Evolutionary conservation across 2,888 invertebrate genomes (phyloP), one percentile per base, ranked within the genome.

Genomic region (Drosophila percnosoma): DNA sequence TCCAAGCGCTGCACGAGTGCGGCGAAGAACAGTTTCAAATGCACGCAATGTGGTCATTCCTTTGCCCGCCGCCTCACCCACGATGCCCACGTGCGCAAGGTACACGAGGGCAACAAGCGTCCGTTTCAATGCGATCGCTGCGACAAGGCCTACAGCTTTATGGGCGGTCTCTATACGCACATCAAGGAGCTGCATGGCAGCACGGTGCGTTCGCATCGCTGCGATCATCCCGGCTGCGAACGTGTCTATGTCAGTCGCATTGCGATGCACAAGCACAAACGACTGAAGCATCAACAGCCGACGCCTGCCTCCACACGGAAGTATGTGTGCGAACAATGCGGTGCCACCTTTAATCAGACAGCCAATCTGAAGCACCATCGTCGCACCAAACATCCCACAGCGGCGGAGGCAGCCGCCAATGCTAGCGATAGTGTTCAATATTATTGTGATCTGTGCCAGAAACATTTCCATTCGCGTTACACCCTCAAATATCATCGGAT

Each of bases 311-410:
- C 67, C 3, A 67, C 76, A 0, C 81, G 80, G 11, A 91, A 91
- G 8, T 92, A 91, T 51, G 91, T 92, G 6, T 92, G 92, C 49
- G 92, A 92, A 42, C 88, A 92, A 40, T 92, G 92, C 49, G 92
- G 92, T 1, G 90, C 91, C 5, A 92, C 91, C 0, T 92, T 92
- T 60, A 92, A 92, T 45, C 92, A 92, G 61, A 91, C 91, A 0
- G 90, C 91, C 7, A 91, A 92, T 54, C 86, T 92, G 0, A 92
- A 90, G 40, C 86, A 91, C n/a, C 92, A 92, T 69, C 88, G 91
- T 0, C 85, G 87, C 24, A 86, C 87, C 48, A 91, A 91, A 87
- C 91, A 91, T 73, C 91, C 91, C 1, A 91, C 91, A 6, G 84
- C 72, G 4, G 87, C 72, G 7, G 91, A 91, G 61, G 72, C 82